These are phyloP conservation scores for Leucophora obtusa DNA, from an alignment of 2,888 invertebrate genomes.

Conservation along the genomic window DNA sequence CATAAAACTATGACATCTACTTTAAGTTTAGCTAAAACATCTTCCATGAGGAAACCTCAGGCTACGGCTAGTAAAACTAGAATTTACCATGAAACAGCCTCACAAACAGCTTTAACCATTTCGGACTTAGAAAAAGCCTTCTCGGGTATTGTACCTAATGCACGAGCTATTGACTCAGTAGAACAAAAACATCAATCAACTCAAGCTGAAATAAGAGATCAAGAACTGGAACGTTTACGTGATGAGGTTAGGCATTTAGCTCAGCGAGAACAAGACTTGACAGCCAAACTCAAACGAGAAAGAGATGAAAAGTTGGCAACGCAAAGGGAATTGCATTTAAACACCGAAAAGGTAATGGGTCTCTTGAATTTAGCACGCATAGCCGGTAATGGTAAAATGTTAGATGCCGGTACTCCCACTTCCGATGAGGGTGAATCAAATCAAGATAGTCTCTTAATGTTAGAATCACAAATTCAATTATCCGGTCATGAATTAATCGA, in stretches of 20 bases:
- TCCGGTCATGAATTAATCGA: conserved; percentile 86
- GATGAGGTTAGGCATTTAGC: conserved; percentile 81
- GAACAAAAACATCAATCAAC: conserved; percentile 81
- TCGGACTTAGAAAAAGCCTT: conserved; percentile 86
- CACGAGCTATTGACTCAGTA: conserved; percentile 76
- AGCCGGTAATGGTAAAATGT: conserved; percentile 66
- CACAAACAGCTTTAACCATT: conserved; percentile 87
- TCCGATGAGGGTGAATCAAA: conserved; percentile 79
- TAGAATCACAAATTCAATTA: conserved; percentile 87
- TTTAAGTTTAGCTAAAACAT: conserved; percentile 55
- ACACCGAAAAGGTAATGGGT: conserved; percentile 85
- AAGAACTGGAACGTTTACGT: conserved; percentile 82
- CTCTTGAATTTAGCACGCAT: conserved; percentile 79
- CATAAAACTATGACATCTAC: conserved; percentile 61
- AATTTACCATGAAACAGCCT: conserved; percentile 89
- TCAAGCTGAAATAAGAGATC: conserved; percentile 83
- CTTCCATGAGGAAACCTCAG: conserved; percentile 68
- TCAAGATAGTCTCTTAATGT: conserved; percentile 86
- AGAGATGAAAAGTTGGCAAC: conserved; percentile 86
- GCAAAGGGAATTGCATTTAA: conserved; percentile 86
- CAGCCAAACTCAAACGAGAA: conserved; percentile 83
- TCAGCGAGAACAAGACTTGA: conserved; percentile 83
- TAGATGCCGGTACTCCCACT: conserved; percentile 74
- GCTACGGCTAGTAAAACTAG: conserved; percentile 80
- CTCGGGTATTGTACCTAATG: conserved; percentile 80